Conservation (phyloP, 2,113 vertebrate species). For the Psittacara wagleri region DNA sequence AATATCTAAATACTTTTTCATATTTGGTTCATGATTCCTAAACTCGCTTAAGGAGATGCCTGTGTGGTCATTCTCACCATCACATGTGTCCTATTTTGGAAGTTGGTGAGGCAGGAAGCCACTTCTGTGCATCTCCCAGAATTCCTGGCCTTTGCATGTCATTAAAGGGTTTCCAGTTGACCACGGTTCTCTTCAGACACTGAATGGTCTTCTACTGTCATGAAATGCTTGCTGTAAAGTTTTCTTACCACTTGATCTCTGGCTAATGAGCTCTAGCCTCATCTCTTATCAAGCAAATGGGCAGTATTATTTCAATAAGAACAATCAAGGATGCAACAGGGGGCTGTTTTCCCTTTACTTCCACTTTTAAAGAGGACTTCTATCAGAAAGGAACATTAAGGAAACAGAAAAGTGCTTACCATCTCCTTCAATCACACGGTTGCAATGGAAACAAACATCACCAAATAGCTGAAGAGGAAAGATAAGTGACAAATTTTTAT, state of each 20-base stretch:
- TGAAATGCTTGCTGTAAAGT: neutral
- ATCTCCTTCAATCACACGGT: constrained; percentile 96
- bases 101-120: neutral
- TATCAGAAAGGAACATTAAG: neutral
- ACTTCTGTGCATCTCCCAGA: neutral
- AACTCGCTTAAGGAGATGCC: neutral
- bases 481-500: neutral
- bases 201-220: neutral
- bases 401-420: constrained; percentile 77
- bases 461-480: constrained; percentile 86
- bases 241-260: neutral
- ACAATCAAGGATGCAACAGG: neutral
- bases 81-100: neutral
- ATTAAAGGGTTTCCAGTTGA: neutral
- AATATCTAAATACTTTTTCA: neutral
- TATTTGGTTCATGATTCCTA: neutral
- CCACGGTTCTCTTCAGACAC: neutral
- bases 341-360: neutral
- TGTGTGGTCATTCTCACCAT: neutral
- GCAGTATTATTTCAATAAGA: neutral
- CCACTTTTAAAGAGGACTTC: neutral
- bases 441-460: constrained; percentile 98
- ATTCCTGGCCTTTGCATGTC: neutral
- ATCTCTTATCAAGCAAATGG: neutral
- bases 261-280: neutral